These are phyloP conservation scores for Chloroceryle amazona DNA, from an alignment of 2,797 vertebrate species.

Conservation along the genomic window DNA sequence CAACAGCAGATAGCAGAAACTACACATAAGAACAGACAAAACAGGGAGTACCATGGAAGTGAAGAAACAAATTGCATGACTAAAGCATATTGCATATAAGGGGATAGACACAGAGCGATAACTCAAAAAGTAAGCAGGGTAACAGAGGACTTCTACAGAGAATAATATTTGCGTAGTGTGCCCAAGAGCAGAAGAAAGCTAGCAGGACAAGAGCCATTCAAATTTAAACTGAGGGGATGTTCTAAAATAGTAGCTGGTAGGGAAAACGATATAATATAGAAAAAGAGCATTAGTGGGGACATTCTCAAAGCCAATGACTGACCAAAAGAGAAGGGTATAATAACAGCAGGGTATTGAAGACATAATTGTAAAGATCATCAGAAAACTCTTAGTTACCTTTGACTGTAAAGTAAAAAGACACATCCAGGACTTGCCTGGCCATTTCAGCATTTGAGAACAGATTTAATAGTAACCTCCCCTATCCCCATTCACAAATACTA, in stretches of 20 bases:
- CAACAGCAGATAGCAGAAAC: background rate
- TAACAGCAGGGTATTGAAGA: background rate
- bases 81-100: background rate
- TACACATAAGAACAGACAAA: background rate
- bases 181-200: background rate
- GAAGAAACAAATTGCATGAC: background rate
- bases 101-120: background rate
- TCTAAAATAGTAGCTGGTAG: background rate
- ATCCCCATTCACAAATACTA: background rate
- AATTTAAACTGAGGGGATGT: background rate
- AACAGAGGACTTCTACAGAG: background rate
- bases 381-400: background rate
- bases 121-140: background rate
- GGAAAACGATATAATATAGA: background rate
- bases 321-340: background rate
- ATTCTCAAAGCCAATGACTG: background rate
- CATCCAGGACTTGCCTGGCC: background rate
- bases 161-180: background rate
- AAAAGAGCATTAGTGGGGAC: background rate
- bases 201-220: background rate
- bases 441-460: background rate
- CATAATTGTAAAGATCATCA: background rate
- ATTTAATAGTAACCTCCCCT: rapidly evolving
- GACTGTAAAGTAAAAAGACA: background rate
- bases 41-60: background rate